These are phyloP conservation scores for Lichenostomus cassidix DNA, from an alignment of 2,113 vertebrate species.

Conservation along the genomic window DNA sequence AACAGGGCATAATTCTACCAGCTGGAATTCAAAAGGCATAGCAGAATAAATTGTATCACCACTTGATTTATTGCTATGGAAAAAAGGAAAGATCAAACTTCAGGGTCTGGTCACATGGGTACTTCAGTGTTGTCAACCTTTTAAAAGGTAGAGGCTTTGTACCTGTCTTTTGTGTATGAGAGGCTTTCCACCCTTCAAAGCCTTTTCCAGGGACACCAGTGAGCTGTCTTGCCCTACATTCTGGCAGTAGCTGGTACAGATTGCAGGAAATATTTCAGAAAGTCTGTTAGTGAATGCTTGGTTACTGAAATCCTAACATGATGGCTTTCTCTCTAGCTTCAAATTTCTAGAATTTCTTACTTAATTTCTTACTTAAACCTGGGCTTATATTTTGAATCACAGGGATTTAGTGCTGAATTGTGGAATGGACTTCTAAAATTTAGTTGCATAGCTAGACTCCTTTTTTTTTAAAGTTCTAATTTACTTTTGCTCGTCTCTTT, in stretches of 20 bases:
- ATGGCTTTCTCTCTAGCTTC: fast-evolving
- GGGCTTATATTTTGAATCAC: neutral
- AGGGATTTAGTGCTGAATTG: neutral
- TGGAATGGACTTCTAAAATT: neutral
- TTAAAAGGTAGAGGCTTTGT: neutral
- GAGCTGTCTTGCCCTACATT: neutral
- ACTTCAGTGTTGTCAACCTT: neutral
- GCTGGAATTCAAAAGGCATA: neutral
- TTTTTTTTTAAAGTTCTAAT: neutral
- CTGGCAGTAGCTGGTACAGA: neutral
- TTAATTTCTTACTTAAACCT: neutral
- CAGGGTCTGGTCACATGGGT: neutral
- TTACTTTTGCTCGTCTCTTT: neutral
- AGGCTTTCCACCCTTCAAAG: neutral
- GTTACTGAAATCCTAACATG: neutral
- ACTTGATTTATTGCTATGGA: neutral
- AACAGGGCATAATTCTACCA: neutral
- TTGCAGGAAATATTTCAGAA: neutral
- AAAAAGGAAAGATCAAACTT: neutral
- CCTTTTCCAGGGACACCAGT: neutral
- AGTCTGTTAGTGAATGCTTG: neutral
- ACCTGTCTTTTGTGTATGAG: neutral
- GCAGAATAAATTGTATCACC: neutral
- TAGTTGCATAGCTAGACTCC: neutral
- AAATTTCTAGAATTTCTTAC: no score